Conservation (phyloP, 1,140 invertebrate species). For the Drosophila navojoa region DNA sequence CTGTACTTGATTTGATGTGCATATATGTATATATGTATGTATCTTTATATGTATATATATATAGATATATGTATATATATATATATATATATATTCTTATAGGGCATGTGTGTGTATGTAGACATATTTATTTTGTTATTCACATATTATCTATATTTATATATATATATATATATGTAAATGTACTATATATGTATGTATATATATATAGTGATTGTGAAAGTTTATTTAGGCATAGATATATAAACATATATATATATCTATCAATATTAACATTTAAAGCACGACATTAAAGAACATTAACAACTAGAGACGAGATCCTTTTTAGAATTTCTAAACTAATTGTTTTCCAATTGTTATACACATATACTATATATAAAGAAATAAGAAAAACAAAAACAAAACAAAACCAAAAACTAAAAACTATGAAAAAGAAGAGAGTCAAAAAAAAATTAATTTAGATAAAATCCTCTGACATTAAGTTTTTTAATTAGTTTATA, state of each 20-base stretch:
- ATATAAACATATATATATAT: constrained; percentile 28
- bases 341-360: constrained; percentile 54
- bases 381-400: no score
- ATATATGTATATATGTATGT: constrained; percentile 1
- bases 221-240: constrained; percentile 5
- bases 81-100: no score
- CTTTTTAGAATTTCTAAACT: constrained; percentile 51
- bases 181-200: no score
- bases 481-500: constrained; percentile 71
- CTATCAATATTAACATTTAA: constrained; percentile 8
- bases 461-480: constrained; percentile 49
- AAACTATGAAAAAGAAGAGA: no score
- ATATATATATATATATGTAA: no score
- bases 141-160: no score
- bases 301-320: constrained; percentile 10
- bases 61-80: no score
- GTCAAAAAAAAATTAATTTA: constrained; percentile 1
- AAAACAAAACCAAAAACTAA: background rate
- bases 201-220: no score
- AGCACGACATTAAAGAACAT: background rate
- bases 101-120: background rate
- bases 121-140: constrained; percentile 2
- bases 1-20: constrained; percentile 19
- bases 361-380: constrained; percentile 9
- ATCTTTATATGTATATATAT: background rate